Evolutionary conservation across 2,888 invertebrate species (phyloP), one percentile per base, ranked within the genome.

Genomic region (Erebia epiphron): DNA sequence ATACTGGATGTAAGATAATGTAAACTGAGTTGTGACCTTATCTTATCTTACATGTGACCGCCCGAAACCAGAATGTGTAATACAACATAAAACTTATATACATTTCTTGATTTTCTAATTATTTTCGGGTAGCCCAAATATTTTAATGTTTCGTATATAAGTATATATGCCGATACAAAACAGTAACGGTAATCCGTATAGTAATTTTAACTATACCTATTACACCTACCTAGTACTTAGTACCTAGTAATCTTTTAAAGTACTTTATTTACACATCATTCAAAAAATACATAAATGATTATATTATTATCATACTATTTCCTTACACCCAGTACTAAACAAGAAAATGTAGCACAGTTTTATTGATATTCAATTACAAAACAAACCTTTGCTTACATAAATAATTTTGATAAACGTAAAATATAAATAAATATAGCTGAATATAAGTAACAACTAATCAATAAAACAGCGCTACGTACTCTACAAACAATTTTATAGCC

Each of bases 381-480:
- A 35, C 35, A 35, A 35, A 35, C 0, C 0, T 35, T 35, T 35
- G 7, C 35, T 35, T 35, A 35, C 1, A 35, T 35, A 35, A 35
- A 35, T 7, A 35, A 35, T 35, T 5, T 35, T 7, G 35, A 35
- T 35, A 35, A 7, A 35, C 7, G 35, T 35, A 35, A 35, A 35
- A 35, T 7, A 7, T 35, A 35, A 35, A 35, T 7, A 7, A 35
- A 35, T 35, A 35, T 35, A 35, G 35, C 35, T 13, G 49, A 14
- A 14, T 49, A 50, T n/a, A 14, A n/a, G 5, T 57, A 16, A 2
- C 9, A n/a, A 21, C 14, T 46, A 61, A 26, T 50, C 56, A 72
- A 71, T 64, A 69, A 64, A 57, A 49, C 69, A 49, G 57, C 57
- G 57, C 46, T 60, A 52, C 52, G 16, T 26, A 52, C 49, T 26